Evolutionary conservation across 1,140 invertebrate species (phyloP), one percentile per base, ranked within the genome.

Genomic region (Drosophila burlai): DNA sequence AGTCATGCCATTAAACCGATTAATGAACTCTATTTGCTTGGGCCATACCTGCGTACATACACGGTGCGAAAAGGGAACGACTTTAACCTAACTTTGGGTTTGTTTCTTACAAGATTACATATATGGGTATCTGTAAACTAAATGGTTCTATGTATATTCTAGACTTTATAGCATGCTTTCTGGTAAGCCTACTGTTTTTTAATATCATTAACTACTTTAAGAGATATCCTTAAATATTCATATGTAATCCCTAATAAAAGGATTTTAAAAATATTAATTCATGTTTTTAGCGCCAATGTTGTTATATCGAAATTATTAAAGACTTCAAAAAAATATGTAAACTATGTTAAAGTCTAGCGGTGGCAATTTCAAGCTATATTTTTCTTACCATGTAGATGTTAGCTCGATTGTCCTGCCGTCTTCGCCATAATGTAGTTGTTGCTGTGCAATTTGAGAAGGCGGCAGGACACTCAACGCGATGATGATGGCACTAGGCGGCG

Each of bases 391-490:
- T 73, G 69, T 52, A 49, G 68, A 73, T 74, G 67, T 74, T 73
- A 40, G 55, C 40, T 73, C 71, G 69, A 74, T 74, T 74, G 71
- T 67, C 60, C 45, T 47, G 34, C 34, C 59, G 60, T 47, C 71
- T 73, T 73, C 43, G 36, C 36, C 29, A 36, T 69, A 49, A 31
- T 72, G 66, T 43, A 67, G 80, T 87, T 83, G 85, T 90, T 81
- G 80, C 66, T 75, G 74, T 90, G 84, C 85, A 89, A 89, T 90
- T 90, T 81, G 85, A 89, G 84, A 80, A 76, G 79, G 58, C 83
- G 76, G 80, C 80, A 74, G 76, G 80, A 83, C 80, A 83, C 59
- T 77, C 81, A 58, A 73, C 21, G 36, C 69, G 68, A 73, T 52
- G 71, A 74, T 73, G 68, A 73, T 74, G 68, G 68, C 46, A n/a